These are phyloP conservation scores for Zootoca vivipara DNA, from an alignment of 2,113 vertebrate species.

Conservation along the genomic window DNA sequence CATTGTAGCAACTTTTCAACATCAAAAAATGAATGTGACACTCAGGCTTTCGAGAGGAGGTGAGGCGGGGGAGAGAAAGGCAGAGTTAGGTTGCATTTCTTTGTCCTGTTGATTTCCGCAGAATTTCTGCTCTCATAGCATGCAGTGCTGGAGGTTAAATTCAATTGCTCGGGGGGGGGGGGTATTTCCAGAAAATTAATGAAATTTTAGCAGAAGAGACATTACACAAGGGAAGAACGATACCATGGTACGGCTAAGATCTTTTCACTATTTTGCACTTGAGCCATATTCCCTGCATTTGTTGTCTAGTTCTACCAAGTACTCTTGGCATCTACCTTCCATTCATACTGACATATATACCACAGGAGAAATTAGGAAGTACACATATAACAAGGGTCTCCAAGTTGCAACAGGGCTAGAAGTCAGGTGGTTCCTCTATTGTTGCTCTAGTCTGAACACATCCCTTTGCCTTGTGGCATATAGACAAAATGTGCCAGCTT, in stretches of 20 bases:
- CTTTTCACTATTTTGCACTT: slow-evolving; percentile 11
- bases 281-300: neutral
- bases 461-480: too few species aligned
- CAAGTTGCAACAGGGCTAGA: neutral
- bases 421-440: neutral
- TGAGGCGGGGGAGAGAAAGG: neutral
- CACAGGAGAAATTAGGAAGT: neutral
- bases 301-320: neutral
- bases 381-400: neutral
- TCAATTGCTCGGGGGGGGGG: neutral
- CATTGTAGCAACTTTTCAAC: neutral
- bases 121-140: neutral
- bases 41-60: neutral
- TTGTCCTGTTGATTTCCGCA: neutral
- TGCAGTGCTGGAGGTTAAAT: neutral
- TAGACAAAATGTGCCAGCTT: neutral
- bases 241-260: neutral
- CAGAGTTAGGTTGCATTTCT: neutral
- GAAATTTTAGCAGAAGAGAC: neutral
- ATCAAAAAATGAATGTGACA: neutral
- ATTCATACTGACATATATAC: neutral
- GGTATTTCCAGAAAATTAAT: neutral
- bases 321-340: neutral
- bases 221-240: neutral
- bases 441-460: neutral